A percentile compares a stretch with the other conserved stretches of the same genome.
Conservation (phyloP, 37 sponge, comb jelly and placozoan genomes). For the Lycopodina hypogea region DNA sequence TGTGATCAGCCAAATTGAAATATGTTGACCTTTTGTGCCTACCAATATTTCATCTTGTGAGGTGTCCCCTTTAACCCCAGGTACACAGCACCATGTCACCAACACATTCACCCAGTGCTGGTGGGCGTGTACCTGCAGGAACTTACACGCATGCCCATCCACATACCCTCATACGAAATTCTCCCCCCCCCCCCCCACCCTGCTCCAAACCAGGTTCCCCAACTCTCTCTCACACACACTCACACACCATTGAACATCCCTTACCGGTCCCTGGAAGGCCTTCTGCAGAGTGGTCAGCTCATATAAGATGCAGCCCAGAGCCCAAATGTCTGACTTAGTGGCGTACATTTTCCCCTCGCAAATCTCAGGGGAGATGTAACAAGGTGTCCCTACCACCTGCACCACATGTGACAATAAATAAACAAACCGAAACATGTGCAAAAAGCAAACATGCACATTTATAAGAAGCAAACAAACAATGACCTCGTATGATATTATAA, state of each 20-base stretch:
- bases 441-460: neutral
- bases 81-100: too few relatives aligned
- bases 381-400: conserved; percentile 89
- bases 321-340: conserved; percentile 86
- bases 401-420: neutral
- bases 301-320: conserved; percentile 92
- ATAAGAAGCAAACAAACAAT: too few relatives aligned
- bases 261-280: conserved; percentile 76
- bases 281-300: conserved; percentile 74
- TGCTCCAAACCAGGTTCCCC: neutral
- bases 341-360: conserved; percentile 80
- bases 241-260: neutral
- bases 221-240: neutral
- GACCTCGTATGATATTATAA: too few relatives aligned
- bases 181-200: neutral
- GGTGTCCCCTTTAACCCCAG: too few relatives aligned
- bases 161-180: neutral
- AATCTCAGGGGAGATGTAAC: conserved; percentile 91
- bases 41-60: too few relatives aligned
- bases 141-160: too few relatives aligned
- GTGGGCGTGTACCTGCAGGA: too few relatives aligned
- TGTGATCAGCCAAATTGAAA: too few relatives aligned
- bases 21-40: too few relatives aligned
- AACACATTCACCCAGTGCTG: too few relatives aligned
- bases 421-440: neutral